Percentiles rank a stretch among this genome's conserved stretches.
Conservation (phyloP, 1,140 invertebrate genomes). For the Meloidogyne exigua region DNA sequence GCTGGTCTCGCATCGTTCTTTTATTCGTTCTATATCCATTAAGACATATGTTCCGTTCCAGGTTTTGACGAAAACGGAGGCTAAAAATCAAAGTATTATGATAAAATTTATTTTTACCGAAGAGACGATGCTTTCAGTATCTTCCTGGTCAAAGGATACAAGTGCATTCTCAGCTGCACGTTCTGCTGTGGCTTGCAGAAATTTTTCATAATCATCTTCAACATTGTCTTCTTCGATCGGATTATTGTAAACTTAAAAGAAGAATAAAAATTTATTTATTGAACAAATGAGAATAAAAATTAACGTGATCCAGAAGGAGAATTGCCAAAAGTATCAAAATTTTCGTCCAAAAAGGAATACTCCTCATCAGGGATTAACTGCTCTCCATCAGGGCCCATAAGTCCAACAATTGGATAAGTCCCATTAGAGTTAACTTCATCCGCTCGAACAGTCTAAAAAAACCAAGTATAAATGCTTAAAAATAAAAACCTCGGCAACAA, state of each 20-base stretch:
- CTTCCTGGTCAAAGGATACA: constrained; percentile 40
- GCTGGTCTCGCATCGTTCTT: background rate
- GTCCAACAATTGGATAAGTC: constrained; percentile 17
- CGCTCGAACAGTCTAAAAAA: background rate
- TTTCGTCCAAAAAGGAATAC: constrained; percentile 38
- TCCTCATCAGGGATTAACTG: constrained; percentile 39
- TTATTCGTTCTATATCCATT: background rate
- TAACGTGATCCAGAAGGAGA: constrained; percentile 24
- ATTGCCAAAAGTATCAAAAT: constrained; percentile 21
- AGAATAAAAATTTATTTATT: background rate
- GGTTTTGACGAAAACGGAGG: background rate
- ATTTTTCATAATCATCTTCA: constrained; percentile 45
- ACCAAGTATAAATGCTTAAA: background rate
- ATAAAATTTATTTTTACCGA: constrained; percentile 4
- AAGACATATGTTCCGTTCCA: background rate
- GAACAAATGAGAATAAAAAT: background rate
- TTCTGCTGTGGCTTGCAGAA: constrained; percentile 47
- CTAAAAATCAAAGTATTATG: background rate
- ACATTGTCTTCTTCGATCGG: constrained; percentile 31
- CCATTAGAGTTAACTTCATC: constrained; percentile 11
- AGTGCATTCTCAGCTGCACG: constrained; percentile 46
- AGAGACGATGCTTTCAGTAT: constrained; percentile 25
- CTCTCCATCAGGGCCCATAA: constrained; percentile 33
- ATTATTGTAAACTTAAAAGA: constrained; percentile 1
- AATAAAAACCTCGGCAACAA: constrained; percentile 21